Evolutionary conservation across 2,888 invertebrate genomes (phyloP), one percentile per base, ranked within the genome.

Genomic region (Himalopsyche tibetana): DNA sequence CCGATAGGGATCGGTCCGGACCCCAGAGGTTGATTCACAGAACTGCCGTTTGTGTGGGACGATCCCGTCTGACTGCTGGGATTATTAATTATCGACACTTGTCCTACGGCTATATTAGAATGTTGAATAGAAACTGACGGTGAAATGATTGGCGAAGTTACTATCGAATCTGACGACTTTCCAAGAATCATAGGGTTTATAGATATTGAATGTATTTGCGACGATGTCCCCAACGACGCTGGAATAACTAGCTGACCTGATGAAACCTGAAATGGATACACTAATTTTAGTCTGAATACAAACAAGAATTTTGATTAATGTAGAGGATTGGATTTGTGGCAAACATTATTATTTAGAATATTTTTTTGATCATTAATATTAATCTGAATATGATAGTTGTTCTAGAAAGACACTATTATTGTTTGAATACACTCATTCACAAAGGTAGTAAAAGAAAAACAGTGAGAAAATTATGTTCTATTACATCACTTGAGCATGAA

Each of bases 71-170:
- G 82, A 38, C 85, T 82, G n/a, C 85, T 81, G 11, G 83, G 80
- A 4, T 88, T 82, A 81, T 87, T 89, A 69, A 90, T 89, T 15
- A 91, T 90, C 15, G 90, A 90, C 6, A 93, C 92, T 89, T 92
- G 92, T 2, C 93, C 93, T 9, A 92, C 89, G 0, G 92, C 92
- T 0, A 91, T 91, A 90, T 90, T 91, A 28, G 92, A 91, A 89
- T 92, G 92, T 87, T 92, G 92, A 80, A 92, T 91, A 87, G 92
- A 92, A 2, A 93, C 92, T n/a, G 88, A 83, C 0, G 92, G 90
- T 6, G 89, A 86, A 0, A 92, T 90, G 2, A 91, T 89, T 51
- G 93, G 90, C 45, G 88, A 88, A 38, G 86, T 87, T 0, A 91
- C 90, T 15, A 89, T 88, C n/a, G 89, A 89, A 90, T 93, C 93